Evolutionary conservation across 2,888 invertebrate species (phyloP).

Genomic region (Leistus spinibarbis): DNA sequence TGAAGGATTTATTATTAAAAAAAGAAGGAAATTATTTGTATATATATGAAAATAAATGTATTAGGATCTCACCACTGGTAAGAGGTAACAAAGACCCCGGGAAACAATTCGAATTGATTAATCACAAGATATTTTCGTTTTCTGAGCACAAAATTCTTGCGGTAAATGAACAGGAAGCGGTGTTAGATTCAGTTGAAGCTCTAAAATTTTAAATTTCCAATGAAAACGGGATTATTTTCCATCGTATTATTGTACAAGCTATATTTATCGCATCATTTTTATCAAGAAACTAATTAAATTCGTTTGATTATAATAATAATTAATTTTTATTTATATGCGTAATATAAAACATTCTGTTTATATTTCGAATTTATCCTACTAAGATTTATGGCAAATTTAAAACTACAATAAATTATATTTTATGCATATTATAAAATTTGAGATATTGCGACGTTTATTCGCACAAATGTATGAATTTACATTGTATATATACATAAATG

Average conservation of each 20-base stretch:
- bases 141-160: constrained; percentile 25
- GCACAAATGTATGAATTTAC: too few relatives aligned
- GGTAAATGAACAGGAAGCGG: constrained; percentile 33
- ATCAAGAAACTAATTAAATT: neutral
- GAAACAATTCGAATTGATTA: neutral
- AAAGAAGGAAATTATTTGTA: too few relatives aligned
- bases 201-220: constrained; percentile 11
- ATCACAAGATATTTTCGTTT: neutral
- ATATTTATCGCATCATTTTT: neutral
- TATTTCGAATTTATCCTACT: neutral
- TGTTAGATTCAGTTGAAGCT: constrained; percentile 15
- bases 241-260: neutral
- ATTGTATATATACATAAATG: too few relatives aligned
- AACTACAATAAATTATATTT: too few relatives aligned
- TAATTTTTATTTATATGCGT: neutral
- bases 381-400: neutral
- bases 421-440: too few relatives aligned
- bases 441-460: too few relatives aligned
- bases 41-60: too few relatives aligned
- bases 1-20: neutral
- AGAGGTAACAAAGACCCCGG: too few relatives aligned
- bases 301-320: neutral
- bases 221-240: neutral
- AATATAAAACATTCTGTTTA: neutral
- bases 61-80: too few relatives aligned